These are phyloP conservation scores for Lutraria rhynchaena DNA, from an alignment of 1,140 invertebrate genomes.

Conservation along the genomic window DNA sequence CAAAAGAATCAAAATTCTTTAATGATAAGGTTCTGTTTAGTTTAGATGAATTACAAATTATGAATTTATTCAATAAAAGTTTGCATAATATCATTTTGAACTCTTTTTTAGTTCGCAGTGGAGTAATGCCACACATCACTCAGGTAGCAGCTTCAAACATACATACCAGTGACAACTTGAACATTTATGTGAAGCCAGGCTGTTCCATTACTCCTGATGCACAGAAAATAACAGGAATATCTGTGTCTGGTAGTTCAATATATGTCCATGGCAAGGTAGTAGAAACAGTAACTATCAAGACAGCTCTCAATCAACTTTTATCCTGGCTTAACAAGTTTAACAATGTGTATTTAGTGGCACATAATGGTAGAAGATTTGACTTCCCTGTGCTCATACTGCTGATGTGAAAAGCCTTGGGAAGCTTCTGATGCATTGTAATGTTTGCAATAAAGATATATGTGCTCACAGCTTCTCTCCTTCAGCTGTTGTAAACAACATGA, in stretches of 20 bases:
- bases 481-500: no score
- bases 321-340: conserved; percentile 16
- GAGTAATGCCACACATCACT: conserved; percentile 43
- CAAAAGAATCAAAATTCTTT: background rate
- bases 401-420: no score
- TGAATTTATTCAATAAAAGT: background rate
- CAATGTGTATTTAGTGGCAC: conserved; percentile 44
- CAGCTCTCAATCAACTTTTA: conserved; percentile 10
- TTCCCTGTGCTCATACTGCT: conserved; percentile 37
- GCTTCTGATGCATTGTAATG: no score
- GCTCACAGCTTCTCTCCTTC: no score
- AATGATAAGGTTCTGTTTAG: background rate
- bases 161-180: background rate
- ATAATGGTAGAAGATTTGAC: conserved; percentile 55
- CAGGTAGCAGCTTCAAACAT: conserved; percentile 44
- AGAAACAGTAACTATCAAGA: background rate
- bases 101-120: conserved; percentile 44
- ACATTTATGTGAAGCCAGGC: conserved; percentile 27
- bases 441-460: no score
- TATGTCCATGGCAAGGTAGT: conserved; percentile 33
- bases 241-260: conserved; percentile 10
- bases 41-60: background rate
- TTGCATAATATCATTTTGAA: background rate
- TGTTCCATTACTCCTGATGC: conserved; percentile 31
- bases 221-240: conserved; percentile 27